These are phyloP conservation scores for Phrynocephalus vlangalii DNA, from an alignment of 2,797 vertebrate species.

Conservation along the genomic window DNA sequence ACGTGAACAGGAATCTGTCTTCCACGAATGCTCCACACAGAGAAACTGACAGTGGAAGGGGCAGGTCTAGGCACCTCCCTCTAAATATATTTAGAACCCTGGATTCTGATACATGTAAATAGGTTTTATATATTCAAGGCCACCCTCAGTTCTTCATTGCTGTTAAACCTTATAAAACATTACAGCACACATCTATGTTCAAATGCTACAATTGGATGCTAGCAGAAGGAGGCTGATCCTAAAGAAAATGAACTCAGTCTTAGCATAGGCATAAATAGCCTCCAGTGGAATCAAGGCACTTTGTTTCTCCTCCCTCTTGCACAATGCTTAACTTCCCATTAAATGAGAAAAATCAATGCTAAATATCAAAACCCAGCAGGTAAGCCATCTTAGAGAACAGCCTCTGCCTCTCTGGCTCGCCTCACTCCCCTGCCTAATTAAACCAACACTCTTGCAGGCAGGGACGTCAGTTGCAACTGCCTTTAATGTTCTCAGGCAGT, in stretches of 20 bases:
- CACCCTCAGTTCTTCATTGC: background rate
- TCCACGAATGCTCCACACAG: too few species aligned
- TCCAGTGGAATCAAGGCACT: background rate
- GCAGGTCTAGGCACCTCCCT: too few species aligned
- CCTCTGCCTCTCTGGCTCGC: constrained; percentile 30
- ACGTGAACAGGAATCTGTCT: too few species aligned
- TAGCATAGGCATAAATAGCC: background rate
- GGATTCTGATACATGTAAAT: too few species aligned
- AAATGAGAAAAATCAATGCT: constrained; percentile 6
- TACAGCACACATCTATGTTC: background rate
- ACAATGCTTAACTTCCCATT: constrained; percentile 27
- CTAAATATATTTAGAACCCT: too few species aligned
- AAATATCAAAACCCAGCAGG: constrained; percentile 26
- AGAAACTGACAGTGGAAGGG: too few species aligned
- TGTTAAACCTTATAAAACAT: background rate
- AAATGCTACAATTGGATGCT: background rate
- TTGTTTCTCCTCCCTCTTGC: background rate
- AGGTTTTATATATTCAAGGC: background rate
- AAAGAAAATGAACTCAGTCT: background rate
- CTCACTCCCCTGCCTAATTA: constrained; percentile 28
- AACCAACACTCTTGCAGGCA: constrained; percentile 45
- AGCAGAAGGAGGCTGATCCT: background rate
- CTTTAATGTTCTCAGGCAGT: constrained; percentile 11
- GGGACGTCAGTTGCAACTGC: constrained; percentile 7
- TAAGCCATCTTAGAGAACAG: constrained; percentile 4